A percentile compares a stretch with the other conserved stretches of the same genome.
phyloP scores from a whole-genome alignment of 2,888 invertebrate species.

The Scaptomyza tumidula region DNA sequence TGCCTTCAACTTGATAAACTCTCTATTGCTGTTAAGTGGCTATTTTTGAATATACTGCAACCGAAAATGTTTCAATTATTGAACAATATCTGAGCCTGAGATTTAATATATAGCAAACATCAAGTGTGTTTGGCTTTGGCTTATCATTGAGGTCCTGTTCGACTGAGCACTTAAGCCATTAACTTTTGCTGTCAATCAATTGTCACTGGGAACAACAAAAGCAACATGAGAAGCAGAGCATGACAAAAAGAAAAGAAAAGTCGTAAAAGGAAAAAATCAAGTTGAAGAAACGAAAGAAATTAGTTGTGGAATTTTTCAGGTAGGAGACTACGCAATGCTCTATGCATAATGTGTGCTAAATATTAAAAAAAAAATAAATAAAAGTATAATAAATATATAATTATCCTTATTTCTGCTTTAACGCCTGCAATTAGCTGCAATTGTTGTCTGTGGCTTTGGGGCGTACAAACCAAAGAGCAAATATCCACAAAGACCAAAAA shows the following conservation, averaged over 20 bases:
- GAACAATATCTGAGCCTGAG: constrained; percentile 12
- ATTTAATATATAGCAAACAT: constrained; percentile 22
- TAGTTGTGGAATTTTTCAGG: constrained; percentile 7
- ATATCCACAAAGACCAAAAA: constrained; percentile 26
- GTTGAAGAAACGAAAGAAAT: constrained; percentile 15
- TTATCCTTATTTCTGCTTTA: not conserved
- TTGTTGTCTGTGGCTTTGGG: not conserved
- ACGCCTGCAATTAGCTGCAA: constrained; percentile 4
- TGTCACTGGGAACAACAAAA: constrained; percentile 57
- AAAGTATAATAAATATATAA: too few species aligned
- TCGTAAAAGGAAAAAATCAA: constrained; percentile 14
- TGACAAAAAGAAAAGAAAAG: constrained; percentile 54
- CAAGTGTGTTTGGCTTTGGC: constrained; percentile 1
- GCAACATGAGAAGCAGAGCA: constrained; percentile 38
- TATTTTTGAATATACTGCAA: constrained; percentile 45
- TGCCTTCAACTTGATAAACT: constrained; percentile 50
- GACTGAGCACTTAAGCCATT: constrained; percentile 62
- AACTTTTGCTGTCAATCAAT: constrained; percentile 78
- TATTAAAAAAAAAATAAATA: too few species aligned
- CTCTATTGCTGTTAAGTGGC: constrained; percentile 22
- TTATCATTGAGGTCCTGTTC: constrained; percentile 20
- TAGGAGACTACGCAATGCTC: constrained; percentile 17
- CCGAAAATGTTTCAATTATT: constrained; percentile 70
- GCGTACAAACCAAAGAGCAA: constrained; percentile 11
- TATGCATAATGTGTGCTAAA: not conserved